phyloP scores from a whole-genome alignment of 2,113 vertebrate species.

The Callipepla squamata region DNA sequence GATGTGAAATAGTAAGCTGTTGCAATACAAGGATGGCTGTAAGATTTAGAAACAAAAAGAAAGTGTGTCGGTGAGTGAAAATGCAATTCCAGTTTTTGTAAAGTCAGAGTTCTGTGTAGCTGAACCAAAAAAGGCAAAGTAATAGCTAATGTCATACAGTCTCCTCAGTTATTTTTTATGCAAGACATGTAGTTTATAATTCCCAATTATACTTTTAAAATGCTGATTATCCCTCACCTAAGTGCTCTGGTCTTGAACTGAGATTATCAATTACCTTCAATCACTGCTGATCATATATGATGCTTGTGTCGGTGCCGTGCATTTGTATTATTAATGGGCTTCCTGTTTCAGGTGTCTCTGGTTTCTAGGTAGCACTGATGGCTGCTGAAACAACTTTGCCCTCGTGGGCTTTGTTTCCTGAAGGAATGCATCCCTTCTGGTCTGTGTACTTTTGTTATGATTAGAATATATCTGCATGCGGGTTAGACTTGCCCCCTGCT shows the following conservation, averaged over 20 bases:
- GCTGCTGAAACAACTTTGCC: not conserved
- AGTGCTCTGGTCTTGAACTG: conserved; percentile 41
- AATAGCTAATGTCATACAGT: conserved; percentile 48
- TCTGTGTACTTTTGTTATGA: not conserved
- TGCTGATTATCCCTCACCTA: conserved; percentile 71
- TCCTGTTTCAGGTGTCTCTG: not conserved
- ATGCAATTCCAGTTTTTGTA: not conserved
- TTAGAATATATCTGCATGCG: not conserved
- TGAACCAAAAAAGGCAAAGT: conserved; percentile 48
- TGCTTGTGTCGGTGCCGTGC: not conserved
- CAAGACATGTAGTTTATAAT: conserved; percentile 72
- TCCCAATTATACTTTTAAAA: conserved; percentile 76
- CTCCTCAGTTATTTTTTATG: conserved; percentile 63
- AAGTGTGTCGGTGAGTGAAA: not conserved
- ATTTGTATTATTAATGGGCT: not conserved
- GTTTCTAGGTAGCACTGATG: not conserved
- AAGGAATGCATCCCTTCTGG: not conserved
- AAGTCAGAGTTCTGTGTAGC: not conserved
- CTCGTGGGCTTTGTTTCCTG: not conserved
- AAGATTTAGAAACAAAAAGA: not conserved
- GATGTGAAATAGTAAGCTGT: not conserved
- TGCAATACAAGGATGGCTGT: not conserved
- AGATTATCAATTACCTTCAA: conserved; percentile 22
- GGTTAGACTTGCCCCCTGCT: not conserved
- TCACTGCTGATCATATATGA: not conserved